Evolutionary conservation across 2,113 vertebrate species (phyloP).

Genomic region (Gymnogyps californianus): DNA sequence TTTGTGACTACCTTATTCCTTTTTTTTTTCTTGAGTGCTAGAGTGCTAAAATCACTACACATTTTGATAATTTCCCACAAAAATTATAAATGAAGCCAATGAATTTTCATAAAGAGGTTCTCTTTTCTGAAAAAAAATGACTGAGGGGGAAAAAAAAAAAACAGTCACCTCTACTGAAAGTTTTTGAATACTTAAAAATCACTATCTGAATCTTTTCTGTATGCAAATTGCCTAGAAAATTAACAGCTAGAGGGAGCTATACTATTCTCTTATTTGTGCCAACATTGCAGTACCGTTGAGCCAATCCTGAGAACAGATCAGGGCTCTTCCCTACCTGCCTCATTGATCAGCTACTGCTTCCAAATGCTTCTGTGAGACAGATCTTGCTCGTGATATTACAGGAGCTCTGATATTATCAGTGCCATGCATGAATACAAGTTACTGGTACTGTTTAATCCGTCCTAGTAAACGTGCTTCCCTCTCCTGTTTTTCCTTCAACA

Average conservation of each 20-base stretch:
- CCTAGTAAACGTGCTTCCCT: neutral
- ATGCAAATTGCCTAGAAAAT: neutral
- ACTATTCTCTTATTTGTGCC: neutral
- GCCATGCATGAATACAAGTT: neutral
- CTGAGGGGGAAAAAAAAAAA: neutral
- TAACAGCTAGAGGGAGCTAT: neutral
- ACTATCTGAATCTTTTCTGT: neutral
- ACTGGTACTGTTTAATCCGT: neutral
- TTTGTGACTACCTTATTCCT: neutral
- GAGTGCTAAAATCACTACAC: neutral
- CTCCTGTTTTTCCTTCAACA: neutral
- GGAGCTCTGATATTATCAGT: neutral
- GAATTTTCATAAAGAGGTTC: neutral
- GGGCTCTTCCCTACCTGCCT: neutral
- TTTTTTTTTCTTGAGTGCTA: neutral
- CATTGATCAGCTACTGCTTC: neutral
- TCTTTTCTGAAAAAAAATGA: neutral
- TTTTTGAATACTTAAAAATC: neutral
- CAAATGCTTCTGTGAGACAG: neutral
- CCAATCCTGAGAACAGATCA: neutral
- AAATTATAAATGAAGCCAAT: neutral
- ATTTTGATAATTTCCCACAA: neutral
- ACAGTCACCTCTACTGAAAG: neutral
- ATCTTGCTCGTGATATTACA: neutral
- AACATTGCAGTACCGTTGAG: neutral